Base-by-base conservation (phyloP, 2,113 vertebrate species). In the Crotophaga sulcirostris region DNA sequence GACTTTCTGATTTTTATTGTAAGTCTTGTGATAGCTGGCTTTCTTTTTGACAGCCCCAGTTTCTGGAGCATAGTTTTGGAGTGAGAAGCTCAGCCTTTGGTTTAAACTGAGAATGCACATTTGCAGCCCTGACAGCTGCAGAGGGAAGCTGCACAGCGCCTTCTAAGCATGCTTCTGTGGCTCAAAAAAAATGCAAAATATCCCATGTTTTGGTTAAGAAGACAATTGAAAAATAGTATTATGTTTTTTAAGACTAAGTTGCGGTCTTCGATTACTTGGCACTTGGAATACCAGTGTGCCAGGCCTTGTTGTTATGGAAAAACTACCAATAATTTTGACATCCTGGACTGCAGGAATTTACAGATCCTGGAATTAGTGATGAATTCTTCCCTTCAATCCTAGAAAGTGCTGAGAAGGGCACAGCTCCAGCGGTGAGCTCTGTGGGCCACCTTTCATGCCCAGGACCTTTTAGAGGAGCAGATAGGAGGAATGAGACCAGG, bases 11-110 rank as follows among this genome's bases (percentile, higher is more conserved):
- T 78, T 93, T 94, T 93, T 93, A 89, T 92, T 7, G 0, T 49
- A 89, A 94, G 58, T 84, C 76, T 89, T 88, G 52, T 68, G 90
- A 89, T 90, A 90, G 36, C 69, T 96, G 86, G n/a, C 76, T 73
- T 90, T 87, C 26, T 63, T 49, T 59, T 78, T 86, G 79, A 96
- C 54, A 93, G 76, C 49, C 49, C 31, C 47, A 75, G 5, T 90
- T 58, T 74, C 68, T 78, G 73, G 31, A 89, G 49, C 86, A 92
- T 89, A 75, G 64, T 90, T 89, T 92, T 60, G 49, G 83, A 49
- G 45, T 86, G 70, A 95, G 82, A 75, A 78, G 31, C 85, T 96
- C 83, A 75, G 56, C 64, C 84, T 93, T 90, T 4, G 0, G 19
- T 86, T 92, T 81, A 93, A 84, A 84, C 54, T 7, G 19, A 90